These are phyloP conservation scores for Ooceraea biroi DNA, from an alignment of 1,140 invertebrate species.

Conservation along the genomic window DNA sequence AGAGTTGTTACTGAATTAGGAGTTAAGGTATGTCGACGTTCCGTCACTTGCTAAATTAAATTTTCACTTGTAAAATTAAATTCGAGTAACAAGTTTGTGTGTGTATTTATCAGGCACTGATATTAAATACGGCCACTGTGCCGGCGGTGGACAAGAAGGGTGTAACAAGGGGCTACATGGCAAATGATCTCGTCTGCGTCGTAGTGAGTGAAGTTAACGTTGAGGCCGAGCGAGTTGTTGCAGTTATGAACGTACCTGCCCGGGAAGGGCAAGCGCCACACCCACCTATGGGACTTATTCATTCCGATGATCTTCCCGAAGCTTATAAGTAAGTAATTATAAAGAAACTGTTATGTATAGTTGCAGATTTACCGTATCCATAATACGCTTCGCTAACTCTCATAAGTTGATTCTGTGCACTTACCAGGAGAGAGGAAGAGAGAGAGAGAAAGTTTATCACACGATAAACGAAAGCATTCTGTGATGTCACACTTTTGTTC, in stretches of 20 bases:
- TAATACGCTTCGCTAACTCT: conserved; percentile 71
- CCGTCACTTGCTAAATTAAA: not conserved
- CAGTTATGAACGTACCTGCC: conserved; percentile 93
- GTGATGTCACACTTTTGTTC: conserved; percentile 66
- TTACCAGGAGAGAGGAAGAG: conserved; percentile 54
- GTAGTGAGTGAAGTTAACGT: conserved; percentile 95
- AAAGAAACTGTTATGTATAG: conserved; percentile 68
- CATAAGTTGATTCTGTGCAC: conserved; percentile 61
- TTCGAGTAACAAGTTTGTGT: conserved; percentile 18
- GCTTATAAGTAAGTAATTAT: conserved; percentile 92
- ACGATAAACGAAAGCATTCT: conserved; percentile 66
- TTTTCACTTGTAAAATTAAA: not conserved
- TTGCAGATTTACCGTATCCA: conserved; percentile 55
- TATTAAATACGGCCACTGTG: conserved; percentile 87
- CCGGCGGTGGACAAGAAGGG: conserved; percentile 93
- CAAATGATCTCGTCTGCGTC: conserved; percentile 94
- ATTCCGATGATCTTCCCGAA: conserved; percentile 93
- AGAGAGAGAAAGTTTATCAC: conserved; percentile 50
- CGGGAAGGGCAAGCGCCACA: conserved; percentile 90
- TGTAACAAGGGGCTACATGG: conserved; percentile 91
- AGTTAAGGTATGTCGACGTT: conserved; percentile 88
- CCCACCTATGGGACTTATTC: conserved; percentile 93
- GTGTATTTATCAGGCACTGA: conserved; percentile 79
- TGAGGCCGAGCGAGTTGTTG: conserved; percentile 94
- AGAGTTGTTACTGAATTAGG: conserved; percentile 94